Evolutionary conservation across 2,888 invertebrate genomes (phyloP).

Genomic region (Apoda limacodes): DNA sequence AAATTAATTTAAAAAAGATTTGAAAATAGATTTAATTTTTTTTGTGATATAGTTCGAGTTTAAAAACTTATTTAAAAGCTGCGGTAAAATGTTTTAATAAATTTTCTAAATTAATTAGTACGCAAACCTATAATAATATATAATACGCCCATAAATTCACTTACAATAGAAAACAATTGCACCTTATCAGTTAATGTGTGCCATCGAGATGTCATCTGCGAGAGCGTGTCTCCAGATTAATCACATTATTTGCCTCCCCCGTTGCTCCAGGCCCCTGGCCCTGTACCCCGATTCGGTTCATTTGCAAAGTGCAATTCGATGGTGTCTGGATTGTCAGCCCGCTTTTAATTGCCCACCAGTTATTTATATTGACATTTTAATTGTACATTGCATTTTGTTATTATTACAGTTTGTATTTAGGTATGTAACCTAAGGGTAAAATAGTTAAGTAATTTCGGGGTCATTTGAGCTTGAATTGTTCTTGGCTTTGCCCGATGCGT

Average conservation of each 20-base stretch:
- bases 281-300: conserved; percentile 45
- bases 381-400: too few species aligned
- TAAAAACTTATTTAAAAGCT: too few species aligned
- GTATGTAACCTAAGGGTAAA: too few species aligned
- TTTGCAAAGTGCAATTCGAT: conserved; percentile 69
- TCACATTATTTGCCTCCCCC: conserved; percentile 43
- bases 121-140: conserved; percentile 2
- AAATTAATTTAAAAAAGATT: too few species aligned
- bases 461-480: too few species aligned
- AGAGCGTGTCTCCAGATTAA: conserved; percentile 47
- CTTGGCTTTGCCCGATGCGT: too few species aligned
- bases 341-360: conserved; percentile 57
- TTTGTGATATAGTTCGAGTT: too few species aligned
- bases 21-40: too few species aligned
- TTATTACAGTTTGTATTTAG: too few species aligned
- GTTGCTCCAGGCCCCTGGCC: conserved; percentile 22
- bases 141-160: conserved; percentile 6
- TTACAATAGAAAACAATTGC: conserved; percentile 6
- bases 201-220: conserved; percentile 36
- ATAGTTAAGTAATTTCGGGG: too few species aligned
- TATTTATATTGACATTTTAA: conserved; percentile 58
- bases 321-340: conserved; percentile 55
- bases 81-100: too few species aligned
- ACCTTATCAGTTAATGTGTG: conserved; percentile 18
- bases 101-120: too few species aligned